Evolutionary conservation across 64 coral and sea anemone genomes (phyloP), one percentile per base, ranked within the genome.

Genomic region (Anthopleura sola): DNA sequence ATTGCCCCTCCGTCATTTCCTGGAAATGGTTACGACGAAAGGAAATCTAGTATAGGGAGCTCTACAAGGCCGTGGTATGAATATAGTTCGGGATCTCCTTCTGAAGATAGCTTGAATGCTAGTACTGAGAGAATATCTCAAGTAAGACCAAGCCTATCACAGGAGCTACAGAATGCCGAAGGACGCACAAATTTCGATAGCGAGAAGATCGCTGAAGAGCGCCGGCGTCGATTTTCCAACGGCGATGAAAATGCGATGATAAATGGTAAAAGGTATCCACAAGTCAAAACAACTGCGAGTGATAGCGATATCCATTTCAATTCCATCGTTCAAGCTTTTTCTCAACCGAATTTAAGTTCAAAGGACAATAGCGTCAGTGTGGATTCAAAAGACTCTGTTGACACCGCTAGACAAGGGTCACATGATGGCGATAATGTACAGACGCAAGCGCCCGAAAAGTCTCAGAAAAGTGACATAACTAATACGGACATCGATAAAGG

Each of bases 1-100:
- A 84, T 93, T 84, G 83, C 87, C 36, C 94, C 90, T 9, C 94
- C 94, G 0, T 89, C 80, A 37, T 82, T 86, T 29, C 36, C 57
- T 17, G 85, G 49, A 20, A 80, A 92, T 23, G 21, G 55, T 48
- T 54, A 85, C 24, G 74, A 81, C 5, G 74, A 84, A 56, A 6
- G 36, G 16, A 62, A 60, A 49, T 81, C 75, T 1, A 83, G 82
- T 37, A 37, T 31, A 24, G 82, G 82, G 15, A 83, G 50, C 34
- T 19, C 2, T 12, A 14, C 84, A 26, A 37, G 56, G 24, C 83
- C 93, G 4, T 88, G 89, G 89, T 91, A 87, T 62, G 90, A 91
- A 12, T 81, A 85, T 46, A 85, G 84, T 71, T 83, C 82, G 19
- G 82, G 82, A 26, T 86, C 89, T 26, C 89, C 51, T 34, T 85